Conservation (phyloP, 2,888 invertebrate species). For the Leptinotarsa tumamoca region DNA sequence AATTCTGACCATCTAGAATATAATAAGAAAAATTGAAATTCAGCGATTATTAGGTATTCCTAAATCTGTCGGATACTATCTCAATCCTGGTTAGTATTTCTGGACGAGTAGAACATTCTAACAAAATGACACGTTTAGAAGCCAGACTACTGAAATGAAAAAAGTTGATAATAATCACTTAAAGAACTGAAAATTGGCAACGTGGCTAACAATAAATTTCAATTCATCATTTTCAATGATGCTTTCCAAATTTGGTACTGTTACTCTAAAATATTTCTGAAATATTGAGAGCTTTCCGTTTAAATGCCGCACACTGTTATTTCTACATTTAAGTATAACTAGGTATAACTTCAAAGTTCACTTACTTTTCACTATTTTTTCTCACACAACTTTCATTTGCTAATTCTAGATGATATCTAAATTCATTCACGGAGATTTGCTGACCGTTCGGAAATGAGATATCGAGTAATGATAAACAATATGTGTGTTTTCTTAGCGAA, state of each 20-base stretch:
- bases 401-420: conserved; percentile 19
- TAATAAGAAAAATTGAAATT: no score
- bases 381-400: not conserved
- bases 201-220: no score
- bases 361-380: not conserved
- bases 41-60: no score
- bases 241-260: not conserved
- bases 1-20: no score
- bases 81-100: no score
- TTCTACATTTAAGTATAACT: not conserved
- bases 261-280: not conserved
- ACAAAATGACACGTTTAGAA: no score
- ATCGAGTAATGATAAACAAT: conserved; percentile 22
- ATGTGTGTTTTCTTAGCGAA: not conserved
- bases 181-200: no score
- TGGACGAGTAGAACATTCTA: no score
- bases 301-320: not conserved
- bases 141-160: no score
- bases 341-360: not conserved
- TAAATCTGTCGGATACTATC: no score
- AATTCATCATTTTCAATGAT: no score
- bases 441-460: conserved; percentile 38
- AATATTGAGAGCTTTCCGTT: not conserved
- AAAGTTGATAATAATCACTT: no score
- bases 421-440: conserved; percentile 28